Base-by-base conservation (phyloP, 1,140 invertebrate species). In the Aplysia californica region DNA sequence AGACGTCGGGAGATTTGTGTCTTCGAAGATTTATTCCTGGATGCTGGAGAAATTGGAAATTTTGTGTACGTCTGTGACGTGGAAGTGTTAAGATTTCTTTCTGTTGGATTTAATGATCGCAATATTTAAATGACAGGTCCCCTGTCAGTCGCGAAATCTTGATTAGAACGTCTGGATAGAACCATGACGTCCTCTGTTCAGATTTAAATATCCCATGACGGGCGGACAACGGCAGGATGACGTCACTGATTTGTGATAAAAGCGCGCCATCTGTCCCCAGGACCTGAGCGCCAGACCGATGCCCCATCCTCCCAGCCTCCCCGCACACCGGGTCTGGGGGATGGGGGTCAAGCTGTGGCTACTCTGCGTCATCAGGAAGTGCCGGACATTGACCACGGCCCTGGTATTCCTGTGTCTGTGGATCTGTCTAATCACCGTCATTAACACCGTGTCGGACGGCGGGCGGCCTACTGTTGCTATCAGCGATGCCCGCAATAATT, bases 361-460 rank as follows among this genome's bases (percentile, higher is more conserved):
- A 31, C 31, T n/a, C 36, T 35, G 68, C 21, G 29, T 55, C 5
- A 56, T 33, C 10, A 70, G 26, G 29, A 23, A 55, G 21, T 33
- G 68, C 39, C 10, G 66, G 26, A 35, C 68, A 3, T n/a, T 56
- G 0, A 56, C 10, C 23, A 3, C 26, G 0, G 68, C 68, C 2
- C 5, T 56, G 18, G 21, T 56, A 31, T 18, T 70, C 0, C 21
- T 70, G 18, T 39, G 26, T 58, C 1, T 70, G 23, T 70, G 68
- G 68, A 5, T 70, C 26, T 50, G 41, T 56, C 20, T 56, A 33
- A 56, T 70, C 44, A 70, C 41, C 68, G 68, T 70, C 39, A 70
- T 70, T 56, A 70, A 70, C 44, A 35, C 58, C 4, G 31, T 10
- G 33, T 70, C 68, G 29, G 58, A 44, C 29, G 68, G 50, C 29